A percentile compares a stretch with the other conserved stretches of the same genome.
phyloP scores from a whole-genome alignment of 2,797 vertebrate species.

The Scolopax bukidnonensis region DNA sequence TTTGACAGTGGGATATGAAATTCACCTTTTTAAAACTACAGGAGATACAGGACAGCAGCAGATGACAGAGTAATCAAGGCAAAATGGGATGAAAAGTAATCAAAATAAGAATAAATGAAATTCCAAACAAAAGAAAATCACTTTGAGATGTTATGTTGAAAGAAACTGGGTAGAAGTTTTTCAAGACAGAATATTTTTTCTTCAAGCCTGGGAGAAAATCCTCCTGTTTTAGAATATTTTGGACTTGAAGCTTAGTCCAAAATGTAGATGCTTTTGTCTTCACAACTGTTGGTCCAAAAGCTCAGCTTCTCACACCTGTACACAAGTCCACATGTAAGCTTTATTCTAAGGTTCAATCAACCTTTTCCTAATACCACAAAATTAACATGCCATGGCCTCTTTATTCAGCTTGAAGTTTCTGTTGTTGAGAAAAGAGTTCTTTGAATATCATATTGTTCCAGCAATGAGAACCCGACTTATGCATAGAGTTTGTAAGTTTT shows the following conservation, averaged over 20 bases:
- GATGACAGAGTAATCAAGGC: neutral
- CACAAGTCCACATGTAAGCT: fast-evolving
- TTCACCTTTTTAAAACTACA: neutral
- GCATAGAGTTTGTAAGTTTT: neutral
- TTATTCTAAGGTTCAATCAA: neutral
- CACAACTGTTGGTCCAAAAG: neutral
- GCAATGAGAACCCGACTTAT: neutral
- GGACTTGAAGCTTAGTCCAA: neutral
- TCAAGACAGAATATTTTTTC: neutral
- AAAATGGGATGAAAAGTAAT: neutral
- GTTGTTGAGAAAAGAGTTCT: neutral
- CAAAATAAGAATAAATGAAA: neutral
- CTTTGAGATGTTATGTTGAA: neutral
- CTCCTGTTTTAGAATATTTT: neutral
- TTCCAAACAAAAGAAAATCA: neutral
- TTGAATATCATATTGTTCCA: neutral
- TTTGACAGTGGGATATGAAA: neutral
- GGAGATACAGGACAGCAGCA: neutral
- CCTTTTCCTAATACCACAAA: neutral
- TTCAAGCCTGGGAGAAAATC: neutral
- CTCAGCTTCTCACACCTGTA: neutral
- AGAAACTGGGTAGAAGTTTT: neutral
- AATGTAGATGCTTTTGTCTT: neutral
- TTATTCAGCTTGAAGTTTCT: neutral
- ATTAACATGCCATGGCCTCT: neutral